Percentiles rank a stretch among this genome's conserved stretches.
Evolutionary conservation across 2,888 invertebrate genomes (phyloP).

Genomic region (Willowsia nigromaculata): DNA sequence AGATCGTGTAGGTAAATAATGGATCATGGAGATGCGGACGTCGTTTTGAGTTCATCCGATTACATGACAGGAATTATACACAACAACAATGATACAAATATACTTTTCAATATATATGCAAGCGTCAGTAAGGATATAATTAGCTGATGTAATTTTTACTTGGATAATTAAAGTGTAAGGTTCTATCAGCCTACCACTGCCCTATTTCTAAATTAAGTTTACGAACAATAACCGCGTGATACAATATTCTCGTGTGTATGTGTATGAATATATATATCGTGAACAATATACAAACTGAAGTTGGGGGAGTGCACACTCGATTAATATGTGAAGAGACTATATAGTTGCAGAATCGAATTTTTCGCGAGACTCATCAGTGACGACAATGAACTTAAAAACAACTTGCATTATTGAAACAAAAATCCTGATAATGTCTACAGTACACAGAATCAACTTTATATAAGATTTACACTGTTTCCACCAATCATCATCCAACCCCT

Average conservation of each 20-base stretch:
- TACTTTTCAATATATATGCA: neutral
- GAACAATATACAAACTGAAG: neutral
- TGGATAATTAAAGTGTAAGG: slow-evolving; percentile 5
- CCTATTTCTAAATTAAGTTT: slow-evolving; percentile 44
- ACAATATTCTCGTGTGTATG: neutral
- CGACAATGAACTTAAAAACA: neutral
- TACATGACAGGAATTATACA: neutral
- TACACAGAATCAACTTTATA: neutral
- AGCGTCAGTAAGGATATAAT: neutral
- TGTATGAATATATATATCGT: neutral
- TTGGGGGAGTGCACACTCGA: no score
- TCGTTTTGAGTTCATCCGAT: neutral
- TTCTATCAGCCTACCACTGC: slow-evolving; percentile 72
- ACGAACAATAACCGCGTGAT: neutral
- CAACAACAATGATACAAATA: neutral
- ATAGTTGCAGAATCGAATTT: no score
- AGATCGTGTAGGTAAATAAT: neutral
- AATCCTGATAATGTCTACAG: neutral
- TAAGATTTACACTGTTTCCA: neutral
- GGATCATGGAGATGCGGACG: neutral
- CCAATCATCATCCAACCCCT: neutral
- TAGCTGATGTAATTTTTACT: neutral
- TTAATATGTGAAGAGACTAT: no score
- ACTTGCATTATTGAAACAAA: neutral
- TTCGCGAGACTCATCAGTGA: neutral